Base-by-base conservation (phyloP, 1,140 invertebrate species). In the Gonioctena quinquepunctata region DNA sequence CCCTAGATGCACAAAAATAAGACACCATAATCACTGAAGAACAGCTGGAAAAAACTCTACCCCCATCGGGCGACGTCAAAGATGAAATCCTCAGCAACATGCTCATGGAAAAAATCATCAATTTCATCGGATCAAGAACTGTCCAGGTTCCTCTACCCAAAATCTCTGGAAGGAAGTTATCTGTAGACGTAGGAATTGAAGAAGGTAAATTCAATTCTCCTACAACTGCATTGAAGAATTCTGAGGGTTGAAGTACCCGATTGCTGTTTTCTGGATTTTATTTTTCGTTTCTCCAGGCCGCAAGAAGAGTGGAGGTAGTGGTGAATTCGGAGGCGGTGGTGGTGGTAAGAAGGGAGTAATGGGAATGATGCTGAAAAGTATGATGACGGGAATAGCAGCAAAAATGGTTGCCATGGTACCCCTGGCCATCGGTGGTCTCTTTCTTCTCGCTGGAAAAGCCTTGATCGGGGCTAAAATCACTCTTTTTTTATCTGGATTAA, bases 321-420 rank as follows among this genome's bases (percentile, higher is more conserved):
- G 59, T 3, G 65, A 65, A 8, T 62, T 62, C 61, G 68, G 68
- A n/a, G 68, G 68, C 4, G 52, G 54, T 18, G 66, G 63, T 7
- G 60, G 64, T 7, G 64, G 64, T 1, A 66, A 69, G 6, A 63
- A 61, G 0, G 92, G 92, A 77, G 91, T 91, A 90, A 92, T 92
- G 86, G 91, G 92, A 71, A 93, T 92, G 91, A 92, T 93, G 66
- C 66, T 64, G 89, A 88, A 89, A 19, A 91, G 91, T 86, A 92
- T 93, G 89, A 90, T 91, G 88, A 92, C 91, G 90, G 91, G 90
- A 0, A 87, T 91, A 67, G 90, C 88, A 0, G 90, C 90, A 85
- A 93, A 92, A 81, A 88, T 92, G 87, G 90, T 88, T 0, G 89
- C 89, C 0, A 83, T 92, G 85, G 85, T 92, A n/a, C 91, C 91